Percentiles rank a stretch among this genome's conserved stretches.
These are phyloP conservation scores for Macrophya alboannulata DNA, from an alignment of 2,888 invertebrate species.

Conservation along the genomic window DNA sequence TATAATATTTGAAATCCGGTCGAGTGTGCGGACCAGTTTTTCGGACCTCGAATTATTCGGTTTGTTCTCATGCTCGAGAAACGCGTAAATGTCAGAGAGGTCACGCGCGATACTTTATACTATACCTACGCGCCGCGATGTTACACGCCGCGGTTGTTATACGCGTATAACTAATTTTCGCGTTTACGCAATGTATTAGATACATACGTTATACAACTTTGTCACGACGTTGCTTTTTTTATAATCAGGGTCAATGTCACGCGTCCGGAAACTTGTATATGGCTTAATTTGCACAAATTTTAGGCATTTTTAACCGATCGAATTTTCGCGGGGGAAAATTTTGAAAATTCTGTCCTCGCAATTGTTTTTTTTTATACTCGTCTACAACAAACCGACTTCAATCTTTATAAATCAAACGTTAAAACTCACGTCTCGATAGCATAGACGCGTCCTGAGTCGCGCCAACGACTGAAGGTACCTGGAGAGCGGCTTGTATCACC, in stretches of 20 bases:
- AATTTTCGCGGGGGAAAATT: not conserved
- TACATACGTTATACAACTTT: not conserved
- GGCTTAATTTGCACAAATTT: not conserved
- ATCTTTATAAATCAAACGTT: not conserved
- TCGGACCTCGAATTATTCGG: not conserved
- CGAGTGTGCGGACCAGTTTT: constrained; percentile 4
- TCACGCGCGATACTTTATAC: not conserved
- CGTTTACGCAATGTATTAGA: constrained; percentile 11
- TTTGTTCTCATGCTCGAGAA: constrained; percentile 21
- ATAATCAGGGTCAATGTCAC: constrained; percentile 5
- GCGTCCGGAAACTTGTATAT: not conserved
- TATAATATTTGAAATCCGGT: constrained; percentile 9
- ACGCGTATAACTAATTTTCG: constrained; percentile 8
- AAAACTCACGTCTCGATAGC: constrained; percentile 61
- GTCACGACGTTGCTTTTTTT: not conserved
- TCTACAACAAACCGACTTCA: not conserved
- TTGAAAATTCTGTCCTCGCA: not conserved
- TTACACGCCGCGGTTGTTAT: not conserved
- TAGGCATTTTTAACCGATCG: not conserved
- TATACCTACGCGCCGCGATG: not conserved
- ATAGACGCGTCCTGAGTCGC: constrained; percentile 53
- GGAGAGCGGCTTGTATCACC: not conserved
- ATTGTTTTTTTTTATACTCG: not conserved
- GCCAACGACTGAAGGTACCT: constrained; percentile 50
- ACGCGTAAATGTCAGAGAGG: constrained; percentile 14